phyloP scores from a whole-genome alignment of 2,888 invertebrate species.

The Ochropacha duplaris region DNA sequence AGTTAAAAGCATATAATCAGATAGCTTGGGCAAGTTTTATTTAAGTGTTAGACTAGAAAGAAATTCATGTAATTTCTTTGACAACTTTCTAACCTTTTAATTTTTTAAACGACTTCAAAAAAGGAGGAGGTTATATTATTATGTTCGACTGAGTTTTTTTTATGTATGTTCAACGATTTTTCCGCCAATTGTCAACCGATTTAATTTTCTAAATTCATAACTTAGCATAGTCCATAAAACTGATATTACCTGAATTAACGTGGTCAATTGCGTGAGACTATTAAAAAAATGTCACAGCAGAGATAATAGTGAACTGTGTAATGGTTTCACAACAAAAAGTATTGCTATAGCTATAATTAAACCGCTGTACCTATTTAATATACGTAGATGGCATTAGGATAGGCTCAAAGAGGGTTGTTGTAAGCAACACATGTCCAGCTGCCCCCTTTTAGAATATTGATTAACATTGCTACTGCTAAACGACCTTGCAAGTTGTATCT shows the following conservation, averaged over 20 bases:
- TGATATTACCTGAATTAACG: too few relatives aligned
- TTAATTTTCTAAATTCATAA: too few relatives aligned
- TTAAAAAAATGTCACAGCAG: too few relatives aligned
- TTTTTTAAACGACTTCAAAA: too few relatives aligned
- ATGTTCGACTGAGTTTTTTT: too few relatives aligned
- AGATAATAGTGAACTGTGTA: background rate
- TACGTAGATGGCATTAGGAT: constrained; percentile 40
- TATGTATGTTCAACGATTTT: too few relatives aligned
- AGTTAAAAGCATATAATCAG: constrained; percentile 29
- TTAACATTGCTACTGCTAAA: constrained; percentile 42
- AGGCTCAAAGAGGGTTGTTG: constrained; percentile 34
- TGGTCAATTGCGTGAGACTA: background rate
- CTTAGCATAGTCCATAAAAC: too few relatives aligned
- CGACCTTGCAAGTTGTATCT: constrained; percentile 27
- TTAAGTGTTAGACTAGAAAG: too few relatives aligned
- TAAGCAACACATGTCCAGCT: constrained; percentile 58
- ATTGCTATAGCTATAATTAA: constrained; percentile 7
- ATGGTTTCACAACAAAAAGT: constrained; percentile 13
- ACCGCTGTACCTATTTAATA: background rate
- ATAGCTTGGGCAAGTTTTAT: background rate
- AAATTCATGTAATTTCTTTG: too few relatives aligned
- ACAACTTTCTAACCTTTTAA: too few relatives aligned
- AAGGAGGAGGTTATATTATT: too few relatives aligned
- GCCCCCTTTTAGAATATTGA: constrained; percentile 48
- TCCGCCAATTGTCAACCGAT: too few relatives aligned